Base-by-base conservation (phyloP, 2,113 vertebrate genomes). In the Parotia lawesii region DNA sequence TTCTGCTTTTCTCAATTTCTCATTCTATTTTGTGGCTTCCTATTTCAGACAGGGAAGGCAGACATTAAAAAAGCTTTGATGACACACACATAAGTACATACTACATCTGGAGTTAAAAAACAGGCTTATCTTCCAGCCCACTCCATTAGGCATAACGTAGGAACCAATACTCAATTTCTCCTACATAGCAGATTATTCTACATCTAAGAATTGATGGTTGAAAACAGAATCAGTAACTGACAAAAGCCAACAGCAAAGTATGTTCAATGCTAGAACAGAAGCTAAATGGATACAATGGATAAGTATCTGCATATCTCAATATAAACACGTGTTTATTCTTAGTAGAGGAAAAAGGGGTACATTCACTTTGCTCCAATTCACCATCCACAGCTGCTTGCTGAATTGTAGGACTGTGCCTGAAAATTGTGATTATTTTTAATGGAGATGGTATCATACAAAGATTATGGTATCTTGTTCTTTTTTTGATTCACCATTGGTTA, bases 111-210 rank as follows among this genome's bases (percentile, higher is more conserved):
- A 91, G 71, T 94, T 95, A 94, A 96, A 71, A 96, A 86, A 1
- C 47, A 65, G 70, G 73, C 35, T 94, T 83, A 93, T 91, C 87
- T 95, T 96, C 83, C 83, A 96, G 83, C 56, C 64, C 28, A 58
- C 94, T 97, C 93, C 94, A 96, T 94, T 80, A 85, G 96, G 84
- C 93, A 94, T 89, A 93, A 53, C 38, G 47, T 42, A 28, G 56
- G 56, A 69, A 53, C 21, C 58, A 9, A 10, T 83, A 94, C 83
- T 94, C 90, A 90, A 38, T 53, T 88, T 80, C 70, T 93, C 61
- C n/a, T 57, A 51, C 31, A 45, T 10, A 96, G 84, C 24, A 64
- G 25, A 50, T 25, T 40, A 58, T 20, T 94, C 76, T 42, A 58
- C 6, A 27, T 87, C 45, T 89, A 71, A 72, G 7, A 71, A 78